Conservation (phyloP, 2,797 vertebrate species). For the Glossophaga mutica region DNA sequence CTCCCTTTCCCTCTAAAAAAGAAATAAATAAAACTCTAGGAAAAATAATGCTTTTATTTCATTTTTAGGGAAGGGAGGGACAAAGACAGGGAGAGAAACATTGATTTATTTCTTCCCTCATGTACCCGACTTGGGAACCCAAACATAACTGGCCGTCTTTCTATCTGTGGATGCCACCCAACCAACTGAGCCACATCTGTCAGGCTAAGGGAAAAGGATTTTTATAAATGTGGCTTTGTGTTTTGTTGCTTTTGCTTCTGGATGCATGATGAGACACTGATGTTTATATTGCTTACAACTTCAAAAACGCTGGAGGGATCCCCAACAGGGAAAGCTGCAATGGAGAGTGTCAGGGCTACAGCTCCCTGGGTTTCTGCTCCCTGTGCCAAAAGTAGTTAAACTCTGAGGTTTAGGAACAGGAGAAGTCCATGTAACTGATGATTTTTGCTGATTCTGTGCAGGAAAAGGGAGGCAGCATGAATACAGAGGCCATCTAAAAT, state of each 20-base stretch:
- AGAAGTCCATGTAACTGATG: not conserved
- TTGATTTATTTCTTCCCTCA: no score
- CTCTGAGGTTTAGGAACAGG: not conserved
- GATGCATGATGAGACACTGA: not conserved
- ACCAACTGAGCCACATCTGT: no score
- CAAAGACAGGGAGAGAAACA: no score
- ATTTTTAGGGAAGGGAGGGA: no score
- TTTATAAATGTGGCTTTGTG: not conserved
- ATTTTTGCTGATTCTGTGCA: not conserved
- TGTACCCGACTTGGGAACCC: fast-evolving
- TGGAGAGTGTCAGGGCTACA: not conserved
- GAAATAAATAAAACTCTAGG: no score
- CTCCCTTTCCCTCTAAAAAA: no score
- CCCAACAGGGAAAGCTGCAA: not conserved
- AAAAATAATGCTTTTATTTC: no score
- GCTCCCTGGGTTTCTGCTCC: not conserved
- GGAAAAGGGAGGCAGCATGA: not conserved
- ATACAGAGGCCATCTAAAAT: not conserved
- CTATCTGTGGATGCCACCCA: no score
- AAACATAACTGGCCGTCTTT: no score
- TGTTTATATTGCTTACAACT: not conserved
- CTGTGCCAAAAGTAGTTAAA: not conserved
- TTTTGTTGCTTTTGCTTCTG: not conserved
- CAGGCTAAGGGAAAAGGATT: not conserved
- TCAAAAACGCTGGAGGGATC: not conserved